Percentiles rank a stretch among this genome's conserved stretches.
Conservation (phyloP, 2,113 vertebrate species). For the Tringa solitaria region DNA sequence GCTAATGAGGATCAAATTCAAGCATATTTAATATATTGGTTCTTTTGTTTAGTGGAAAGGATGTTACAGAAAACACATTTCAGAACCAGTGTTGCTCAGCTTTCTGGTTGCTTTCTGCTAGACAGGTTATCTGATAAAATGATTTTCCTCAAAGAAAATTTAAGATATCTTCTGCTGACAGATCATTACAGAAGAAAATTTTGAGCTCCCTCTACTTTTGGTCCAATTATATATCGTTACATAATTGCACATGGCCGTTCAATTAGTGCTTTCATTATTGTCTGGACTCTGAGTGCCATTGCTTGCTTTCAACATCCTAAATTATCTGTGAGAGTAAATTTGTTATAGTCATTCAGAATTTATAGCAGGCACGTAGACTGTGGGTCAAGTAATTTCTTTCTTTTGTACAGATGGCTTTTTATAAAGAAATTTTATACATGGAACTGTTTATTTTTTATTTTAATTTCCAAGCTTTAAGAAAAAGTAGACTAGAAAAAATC, state of each 20-base stretch:
- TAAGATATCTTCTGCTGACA: not conserved
- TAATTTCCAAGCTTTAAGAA: not conserved
- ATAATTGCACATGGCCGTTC: not conserved
- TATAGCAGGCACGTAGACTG: not conserved
- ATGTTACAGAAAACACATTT: not conserved
- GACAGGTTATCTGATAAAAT: not conserved
- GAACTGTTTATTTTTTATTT: not conserved
- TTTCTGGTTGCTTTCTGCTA: not conserved
- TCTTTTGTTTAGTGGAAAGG: not conserved
- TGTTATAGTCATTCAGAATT: not conserved
- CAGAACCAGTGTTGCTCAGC: not conserved
- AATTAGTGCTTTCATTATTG: not conserved
- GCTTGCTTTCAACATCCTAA: not conserved
- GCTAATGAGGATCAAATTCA: not conserved
- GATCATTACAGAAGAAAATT: not conserved
- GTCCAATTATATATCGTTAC: not conserved
- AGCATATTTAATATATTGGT: not conserved
- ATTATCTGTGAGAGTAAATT: not conserved
- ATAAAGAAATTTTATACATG: not conserved
- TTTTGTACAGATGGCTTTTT: not conserved
- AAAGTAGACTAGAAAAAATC: not conserved
- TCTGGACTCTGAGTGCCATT: not conserved
- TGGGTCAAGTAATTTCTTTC: not conserved
- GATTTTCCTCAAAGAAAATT: not conserved
- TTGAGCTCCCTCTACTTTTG: not conserved